Percentiles rank a stretch among this genome's conserved stretches.
These are phyloP conservation scores for Climacteris rufus DNA, from an alignment of 2,113 vertebrate genomes.

Conservation along the genomic window DNA sequence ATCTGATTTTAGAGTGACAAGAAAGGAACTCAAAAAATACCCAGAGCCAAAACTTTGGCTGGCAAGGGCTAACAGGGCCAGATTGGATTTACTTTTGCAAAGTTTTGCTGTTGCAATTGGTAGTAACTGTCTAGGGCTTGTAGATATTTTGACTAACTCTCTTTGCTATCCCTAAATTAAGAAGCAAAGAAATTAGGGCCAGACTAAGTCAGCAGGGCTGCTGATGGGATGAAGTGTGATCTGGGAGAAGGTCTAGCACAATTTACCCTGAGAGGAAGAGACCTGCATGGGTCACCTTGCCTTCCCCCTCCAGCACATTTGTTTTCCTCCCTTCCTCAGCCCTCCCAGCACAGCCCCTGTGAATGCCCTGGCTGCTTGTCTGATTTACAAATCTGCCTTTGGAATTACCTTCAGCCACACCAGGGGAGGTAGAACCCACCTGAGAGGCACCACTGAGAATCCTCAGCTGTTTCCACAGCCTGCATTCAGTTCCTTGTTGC, in stretches of 20 bases:
- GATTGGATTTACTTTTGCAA: slow-evolving; percentile 55
- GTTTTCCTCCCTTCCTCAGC: not conserved
- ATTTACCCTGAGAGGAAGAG: not conserved
- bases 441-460: not conserved
- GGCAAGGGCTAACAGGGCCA: slow-evolving; percentile 14
- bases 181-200: slow-evolving; percentile 7
- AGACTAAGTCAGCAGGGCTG: slow-evolving; percentile 2
- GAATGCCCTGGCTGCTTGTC: not conserved
- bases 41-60: slow-evolving; percentile 63
- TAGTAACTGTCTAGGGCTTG: slow-evolving; percentile 34
- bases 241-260: not conserved
- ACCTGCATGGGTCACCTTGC: not conserved
- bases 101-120: slow-evolving; percentile 55
- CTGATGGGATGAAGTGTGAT: not conserved
- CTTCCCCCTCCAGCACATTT: not conserved
- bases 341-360: not conserved
- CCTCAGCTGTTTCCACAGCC: not conserved
- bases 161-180: not conserved
- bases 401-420: not conserved
- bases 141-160: slow-evolving; percentile 57
- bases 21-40: slow-evolving; percentile 55
- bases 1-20: slow-evolving; percentile 64
- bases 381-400: not conserved
- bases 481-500: not conserved
- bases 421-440: not conserved